Conservation (phyloP, 2,797 vertebrate species). For the Myotis myotis region DNA sequence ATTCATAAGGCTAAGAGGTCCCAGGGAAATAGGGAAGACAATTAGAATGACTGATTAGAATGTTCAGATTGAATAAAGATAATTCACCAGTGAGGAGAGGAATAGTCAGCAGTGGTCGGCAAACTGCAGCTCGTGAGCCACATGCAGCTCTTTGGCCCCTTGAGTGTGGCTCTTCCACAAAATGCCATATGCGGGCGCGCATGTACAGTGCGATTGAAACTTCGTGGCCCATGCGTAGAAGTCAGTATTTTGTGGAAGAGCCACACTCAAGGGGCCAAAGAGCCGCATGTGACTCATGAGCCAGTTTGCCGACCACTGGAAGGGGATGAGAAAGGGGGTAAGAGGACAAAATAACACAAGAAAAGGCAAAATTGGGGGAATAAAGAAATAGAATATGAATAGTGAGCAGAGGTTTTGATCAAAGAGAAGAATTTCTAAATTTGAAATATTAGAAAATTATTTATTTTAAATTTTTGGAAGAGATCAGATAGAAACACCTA, state of each 20-base stretch:
- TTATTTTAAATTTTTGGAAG: neutral
- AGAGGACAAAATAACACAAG: neutral
- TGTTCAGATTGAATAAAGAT: neutral
- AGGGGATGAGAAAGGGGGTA: neutral
- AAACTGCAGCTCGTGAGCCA: no score
- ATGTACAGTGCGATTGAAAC: no score
- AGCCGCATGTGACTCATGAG: no score
- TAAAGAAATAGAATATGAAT: neutral
- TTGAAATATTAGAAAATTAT: neutral
- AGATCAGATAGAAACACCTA: neutral
- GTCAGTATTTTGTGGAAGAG: no score
- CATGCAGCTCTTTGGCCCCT: no score
- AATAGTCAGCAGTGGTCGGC: neutral
- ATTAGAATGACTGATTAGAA: neutral
- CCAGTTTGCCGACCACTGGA: no score
- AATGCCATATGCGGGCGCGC: no score
- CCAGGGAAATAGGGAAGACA: neutral
- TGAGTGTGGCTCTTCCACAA: no score
- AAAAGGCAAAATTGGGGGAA: neutral
- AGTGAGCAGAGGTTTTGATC: neutral
- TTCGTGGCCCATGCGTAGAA: no score
- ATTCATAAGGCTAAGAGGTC: neutral
- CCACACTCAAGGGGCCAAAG: no score
- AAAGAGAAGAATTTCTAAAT: neutral
- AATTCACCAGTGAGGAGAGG: neutral